Base-by-base conservation (phyloP, 2,888 invertebrate genomes). In the Ptilodon capucinus region DNA sequence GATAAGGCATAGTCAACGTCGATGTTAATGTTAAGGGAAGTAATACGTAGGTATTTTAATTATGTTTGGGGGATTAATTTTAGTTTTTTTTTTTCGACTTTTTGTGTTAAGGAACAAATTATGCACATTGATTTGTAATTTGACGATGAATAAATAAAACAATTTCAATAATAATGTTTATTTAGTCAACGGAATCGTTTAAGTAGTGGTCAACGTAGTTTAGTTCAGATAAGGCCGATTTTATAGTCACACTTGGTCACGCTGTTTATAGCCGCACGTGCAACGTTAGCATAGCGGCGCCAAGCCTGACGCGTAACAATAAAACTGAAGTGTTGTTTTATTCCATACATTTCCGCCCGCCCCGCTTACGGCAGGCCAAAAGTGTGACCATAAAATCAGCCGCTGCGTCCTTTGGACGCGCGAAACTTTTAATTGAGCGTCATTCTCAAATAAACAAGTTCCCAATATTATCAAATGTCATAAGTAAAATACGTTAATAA, bases 181-280 rank as follows among this genome's bases (percentile, higher is more conserved):
- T 84, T 86, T 82, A 81, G 76, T 84, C 81, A 83, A 84, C 83
- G 74, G 66, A 57, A 46, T 64, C 48, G 54, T 55, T 58, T 48
- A 46, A 55, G 41, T 38, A 38, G 43, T 60, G 56, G 51, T 62
- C 53, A 62, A 57, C 55, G 14, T 42, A 50, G 17, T 30, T 18
- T 17, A 16, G 17, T n/a, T 7, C 30, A 30, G 11, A n/a, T n/a
- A n/a, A n/a, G n/a, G n/a, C n/a, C n/a, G n/a, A n/a, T n/a, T n/a
- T n/a, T n/a, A n/a, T n/a, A n/a, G n/a, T n/a, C n/a, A n/a, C n/a
- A n/a, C n/a, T n/a, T n/a, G n/a, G n/a, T n/a, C n/a, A n/a, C n/a
- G n/a, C n/a, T n/a, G n/a, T n/a, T n/a, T n/a, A n/a, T n/a, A n/a
- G n/a, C n/a, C n/a, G n/a, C n/a, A n/a, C n/a, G n/a, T n/a, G n/a